These are phyloP conservation scores for Aleiodes testaceus DNA, from an alignment of 2,888 invertebrate genomes.

Conservation along the genomic window DNA sequence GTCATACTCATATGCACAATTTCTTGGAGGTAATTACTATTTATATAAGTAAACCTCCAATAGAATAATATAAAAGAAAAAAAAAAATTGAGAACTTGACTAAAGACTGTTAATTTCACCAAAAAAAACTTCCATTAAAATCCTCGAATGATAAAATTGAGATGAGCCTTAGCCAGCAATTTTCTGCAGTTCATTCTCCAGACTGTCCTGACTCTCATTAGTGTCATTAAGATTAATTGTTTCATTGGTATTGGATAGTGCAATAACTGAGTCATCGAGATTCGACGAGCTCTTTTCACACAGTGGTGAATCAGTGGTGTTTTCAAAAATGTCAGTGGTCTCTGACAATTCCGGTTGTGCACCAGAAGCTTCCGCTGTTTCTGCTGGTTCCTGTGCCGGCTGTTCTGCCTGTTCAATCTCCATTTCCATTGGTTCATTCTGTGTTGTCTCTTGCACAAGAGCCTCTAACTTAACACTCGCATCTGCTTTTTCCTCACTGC, in stretches of 20 bases:
- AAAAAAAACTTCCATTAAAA: neutral
- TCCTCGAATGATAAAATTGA: neutral
- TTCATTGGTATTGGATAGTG: constrained; percentile 59
- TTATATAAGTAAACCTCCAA: neutral
- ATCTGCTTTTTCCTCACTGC: constrained; percentile 37
- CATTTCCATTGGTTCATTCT: constrained; percentile 14
- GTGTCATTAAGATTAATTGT: constrained; percentile 69
- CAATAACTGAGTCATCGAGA: constrained; percentile 63
- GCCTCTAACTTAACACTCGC: constrained; percentile 8
- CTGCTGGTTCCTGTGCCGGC: constrained; percentile 41
- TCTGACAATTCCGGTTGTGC: constrained; percentile 55
- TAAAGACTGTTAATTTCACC: neutral
- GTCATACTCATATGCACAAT: constrained; percentile 18
- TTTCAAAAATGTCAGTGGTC: constrained; percentile 61
- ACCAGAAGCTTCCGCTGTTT: neutral
- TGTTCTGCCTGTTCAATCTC: constrained; percentile 21
- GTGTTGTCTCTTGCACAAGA: neutral
- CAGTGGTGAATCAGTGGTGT: constrained; percentile 48
- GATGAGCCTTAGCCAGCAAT: constrained; percentile 65
- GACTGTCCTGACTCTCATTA: constrained; percentile 69
- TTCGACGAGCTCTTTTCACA: constrained; percentile 46
- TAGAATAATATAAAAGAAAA: neutral
- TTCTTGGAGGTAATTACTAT: constrained; percentile 8
- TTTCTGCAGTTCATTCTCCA: constrained; percentile 69
- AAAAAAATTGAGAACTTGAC: constrained; percentile 20